Base-by-base conservation (phyloP, 2,888 invertebrate genomes). In the Pristionchus japonicus region DNA sequence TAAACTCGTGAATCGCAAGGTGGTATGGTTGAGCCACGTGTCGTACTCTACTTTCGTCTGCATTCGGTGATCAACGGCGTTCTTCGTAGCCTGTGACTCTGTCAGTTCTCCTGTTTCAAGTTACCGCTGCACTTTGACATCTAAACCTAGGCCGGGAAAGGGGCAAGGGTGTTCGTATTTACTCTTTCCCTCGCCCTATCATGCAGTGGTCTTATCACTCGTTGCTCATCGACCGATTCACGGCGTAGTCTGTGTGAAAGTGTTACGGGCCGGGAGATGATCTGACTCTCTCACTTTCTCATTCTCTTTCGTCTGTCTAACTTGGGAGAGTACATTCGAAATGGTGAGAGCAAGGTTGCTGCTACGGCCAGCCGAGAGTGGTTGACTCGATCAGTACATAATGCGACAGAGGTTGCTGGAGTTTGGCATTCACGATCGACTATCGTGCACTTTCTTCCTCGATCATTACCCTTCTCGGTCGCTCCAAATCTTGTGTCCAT, bases 201-300 rank as follows among this genome's bases (percentile, higher is more conserved):
- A 67, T 34, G 34, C 34, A 15, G 67, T 34, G 11, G 11, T 43
- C 77, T 77, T 77, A 77, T 77, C 77, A 77, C 43, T 77, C 40
- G 70, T 64, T 31, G 49, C 61, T 34, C 34, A 67, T 67, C 67
- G 77, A 34, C 27, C n/a, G 43, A 20, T 2, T 11, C 27, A n/a
- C n/a, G n/a, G n/a, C n/a, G 77, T 43, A 43, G 77, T 43, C 27
- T 77, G 77, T 77, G 77, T 43, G 23, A 77, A 77, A 43, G 43
- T 77, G 77, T 77, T 27, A n/a, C n/a, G n/a, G n/a, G n/a, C n/a
- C n/a, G n/a, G n/a, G n/a, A n/a, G n/a, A n/a, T n/a, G n/a, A n/a
- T n/a, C n/a, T n/a, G n/a, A n/a, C n/a, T n/a, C n/a, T n/a, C n/a
- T n/a, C n/a, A n/a, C n/a, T n/a, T n/a, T n/a, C n/a, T n/a, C n/a